Conservation (phyloP, 2,113 vertebrate genomes). For the Equus quagga region DNA sequence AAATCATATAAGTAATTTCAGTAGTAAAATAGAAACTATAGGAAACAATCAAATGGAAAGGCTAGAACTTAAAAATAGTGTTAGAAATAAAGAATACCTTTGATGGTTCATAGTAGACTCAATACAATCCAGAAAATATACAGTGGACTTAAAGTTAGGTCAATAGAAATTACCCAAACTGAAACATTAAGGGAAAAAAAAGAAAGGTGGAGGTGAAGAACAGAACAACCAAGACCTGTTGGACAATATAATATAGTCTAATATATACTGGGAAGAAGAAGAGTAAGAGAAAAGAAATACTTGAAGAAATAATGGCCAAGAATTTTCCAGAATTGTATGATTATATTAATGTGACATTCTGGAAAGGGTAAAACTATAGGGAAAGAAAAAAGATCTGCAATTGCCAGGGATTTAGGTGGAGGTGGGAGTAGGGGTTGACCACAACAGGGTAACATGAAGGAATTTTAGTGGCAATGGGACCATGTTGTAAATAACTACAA, state of each 20-base stretch:
- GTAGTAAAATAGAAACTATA: not conserved
- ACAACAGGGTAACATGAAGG: not conserved
- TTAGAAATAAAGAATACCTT: not conserved
- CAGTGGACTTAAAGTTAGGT: not conserved
- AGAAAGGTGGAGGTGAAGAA: not conserved
- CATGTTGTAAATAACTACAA: not conserved
- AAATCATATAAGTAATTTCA: not conserved
- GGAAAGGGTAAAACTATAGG: not conserved
- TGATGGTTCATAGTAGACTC: not conserved
- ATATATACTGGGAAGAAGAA: not conserved
- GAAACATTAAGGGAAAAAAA: not conserved
- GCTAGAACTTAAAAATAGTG: not conserved
- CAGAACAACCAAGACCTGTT: not conserved
- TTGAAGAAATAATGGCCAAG: not conserved
- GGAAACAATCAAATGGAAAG: not conserved
- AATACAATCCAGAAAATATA: not conserved
- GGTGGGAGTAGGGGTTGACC: not conserved
- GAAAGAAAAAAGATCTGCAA: not conserved
- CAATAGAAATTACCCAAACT: not conserved
- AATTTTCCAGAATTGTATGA: not conserved
- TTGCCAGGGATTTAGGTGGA: not conserved
- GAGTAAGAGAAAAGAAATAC: not conserved
- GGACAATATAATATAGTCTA: not conserved
- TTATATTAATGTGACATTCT: not conserved
- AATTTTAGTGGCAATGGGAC: not conserved